Base-by-base conservation (phyloP, 1,140 invertebrate species). In the Drosophila sechellia region DNA sequence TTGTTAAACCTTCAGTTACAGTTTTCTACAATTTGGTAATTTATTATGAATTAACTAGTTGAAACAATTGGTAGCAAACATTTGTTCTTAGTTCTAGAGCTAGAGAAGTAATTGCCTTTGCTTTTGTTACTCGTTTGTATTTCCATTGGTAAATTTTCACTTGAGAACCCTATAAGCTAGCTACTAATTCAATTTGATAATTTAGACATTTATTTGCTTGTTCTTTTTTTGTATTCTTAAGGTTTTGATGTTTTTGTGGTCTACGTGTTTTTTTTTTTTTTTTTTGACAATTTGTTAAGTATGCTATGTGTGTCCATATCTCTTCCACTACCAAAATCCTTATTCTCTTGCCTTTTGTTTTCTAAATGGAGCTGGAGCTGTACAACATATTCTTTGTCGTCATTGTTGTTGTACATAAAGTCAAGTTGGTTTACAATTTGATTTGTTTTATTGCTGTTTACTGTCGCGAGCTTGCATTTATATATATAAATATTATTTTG, bases 321-420 rank as follows among this genome's bases (percentile, higher is more conserved):
- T 31, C 12, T 42, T 50, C 12, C 35, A 66, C 35, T 66, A 40
- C 17, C 27, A 34, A 49, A 64, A 15, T 61, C 48, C 20, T 40
- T 8, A 13, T 27, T 34, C 37, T 45, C 37, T 52, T n/a, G 42
- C 22, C 57, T 73, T 11, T 60, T 68, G 70, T 77, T 87, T 79
- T 87, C 64, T 60, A 70, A 87, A 87, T 87, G 84, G 84, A 87
- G 84, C 84, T 87, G 84, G 84, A 87, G 84, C 64, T 63, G 79
- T 43, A 40, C 59, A 64, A 68, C 43, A 59, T 68, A 50, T 39
- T 34, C 20, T 17, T 57, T 65, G 37, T 61, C 37, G 54, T 71
- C 61, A 37, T 57, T 71, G 45, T 65, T 79, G 59, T 85, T 85
- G 77, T 85, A 79, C 72, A 79, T 79, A 54, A 49, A 74, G 78